Evolutionary conservation across 35 echinoderm and acorn worm genomes (phyloP), one percentile per base, ranked within the genome.

Genomic region (Stichopus chloronotus): DNA sequence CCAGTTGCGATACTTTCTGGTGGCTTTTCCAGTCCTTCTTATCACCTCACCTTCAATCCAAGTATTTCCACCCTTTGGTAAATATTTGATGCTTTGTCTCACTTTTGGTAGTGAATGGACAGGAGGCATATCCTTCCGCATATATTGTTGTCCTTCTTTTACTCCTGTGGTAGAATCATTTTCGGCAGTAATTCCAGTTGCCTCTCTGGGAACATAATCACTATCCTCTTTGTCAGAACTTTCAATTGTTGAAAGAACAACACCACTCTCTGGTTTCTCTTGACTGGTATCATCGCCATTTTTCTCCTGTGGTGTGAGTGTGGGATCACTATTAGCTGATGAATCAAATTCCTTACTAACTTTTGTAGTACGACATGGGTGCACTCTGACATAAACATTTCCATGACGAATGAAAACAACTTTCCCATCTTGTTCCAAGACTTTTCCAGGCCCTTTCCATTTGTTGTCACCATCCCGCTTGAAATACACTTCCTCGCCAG

Each of bases 361-460:
- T 81, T 25, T 81, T 11, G 25, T n/a, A 11, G 5, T 11, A 52
- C 78, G 78, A 25, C 78, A 81, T 14, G 78, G 78, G 43, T 81
- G 78, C n/a, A 81, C 78, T 81, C 78, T 81, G 14, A 81, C 78
- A 25, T 81, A 81, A 52, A 81, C 43, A 81, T 25, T 81, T 11
- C 84, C 84, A 59, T 87, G 57, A 20, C 84, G 84, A n/a, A n/a
- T n/a, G n/a, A 87, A 87, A 54, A 87, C 84, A 13, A 87, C 84
- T 16, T 55, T 59, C 23, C 84, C 84, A 57, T 87, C 84, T 87
- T 87, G 84, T 25, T 7, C 84, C 12, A 87, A 56, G 71, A 90
- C 9, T 71, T 63, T 53, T 11, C 52, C 72, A 74, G 63, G n/a
- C 16, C 84, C 84, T 87, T 5, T 87, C 57, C 84, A 87, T 58